Evolutionary conservation across 2,888 invertebrate genomes (phyloP).

Genomic region (Lucinisca nassula): DNA sequence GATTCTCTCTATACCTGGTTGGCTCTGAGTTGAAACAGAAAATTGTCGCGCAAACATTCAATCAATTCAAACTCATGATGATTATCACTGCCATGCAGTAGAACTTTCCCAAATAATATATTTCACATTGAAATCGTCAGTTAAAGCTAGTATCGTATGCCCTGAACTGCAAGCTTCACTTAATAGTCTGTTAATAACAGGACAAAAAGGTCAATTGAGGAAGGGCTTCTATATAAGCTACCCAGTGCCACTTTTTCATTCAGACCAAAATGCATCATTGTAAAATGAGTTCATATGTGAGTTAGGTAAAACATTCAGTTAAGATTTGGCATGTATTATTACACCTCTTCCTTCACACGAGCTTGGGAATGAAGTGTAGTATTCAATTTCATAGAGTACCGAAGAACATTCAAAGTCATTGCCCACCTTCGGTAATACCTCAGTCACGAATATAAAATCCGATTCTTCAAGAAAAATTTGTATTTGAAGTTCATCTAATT

Average conservation of each 20-base stretch:
- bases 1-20: constrained; percentile 9
- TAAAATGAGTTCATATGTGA: neutral
- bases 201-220: neutral
- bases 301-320: constrained; percentile 25
- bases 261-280: constrained; percentile 16
- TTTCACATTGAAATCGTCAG: neutral
- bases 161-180: neutral
- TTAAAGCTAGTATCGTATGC: neutral
- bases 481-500: constrained; percentile 25
- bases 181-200: neutral
- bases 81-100: neutral
- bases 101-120: constrained; percentile 10
- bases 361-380: constrained; percentile 18
- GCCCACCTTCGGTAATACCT: constrained; percentile 10
- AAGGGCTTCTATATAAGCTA: constrained; percentile 4
- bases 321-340: constrained; percentile 23
- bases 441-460: constrained; percentile 34
- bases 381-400: constrained; percentile 19
- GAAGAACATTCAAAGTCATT: constrained; percentile 15
- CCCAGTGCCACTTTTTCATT: neutral
- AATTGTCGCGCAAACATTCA: constrained; percentile 19
- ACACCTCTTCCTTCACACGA: constrained; percentile 25
- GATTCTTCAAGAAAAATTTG: constrained; percentile 17
- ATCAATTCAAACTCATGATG: constrained; percentile 22
- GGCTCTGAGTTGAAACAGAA: neutral